Conservation (phyloP, 2,888 invertebrate species). For the Bursaphelenchus okinawaensis region DNA sequence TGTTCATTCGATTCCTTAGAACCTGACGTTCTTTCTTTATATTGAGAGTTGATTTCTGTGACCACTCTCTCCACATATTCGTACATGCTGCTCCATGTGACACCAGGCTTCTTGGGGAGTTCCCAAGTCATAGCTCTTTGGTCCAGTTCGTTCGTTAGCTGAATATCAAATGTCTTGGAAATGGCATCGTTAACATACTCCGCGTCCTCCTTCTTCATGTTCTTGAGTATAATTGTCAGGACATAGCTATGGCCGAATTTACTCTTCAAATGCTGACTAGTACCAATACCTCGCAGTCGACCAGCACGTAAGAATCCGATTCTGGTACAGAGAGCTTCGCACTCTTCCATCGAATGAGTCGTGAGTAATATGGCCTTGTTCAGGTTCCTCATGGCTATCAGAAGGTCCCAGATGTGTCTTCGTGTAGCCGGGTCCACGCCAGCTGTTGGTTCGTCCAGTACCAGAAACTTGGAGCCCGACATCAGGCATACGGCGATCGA, state of each 20-base stretch:
- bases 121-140: neutral
- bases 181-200: neutral
- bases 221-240: slow-evolving; percentile 7
- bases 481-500: slow-evolving; percentile 24
- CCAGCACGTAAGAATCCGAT: slow-evolving; percentile 28
- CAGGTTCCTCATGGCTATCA: slow-evolving; percentile 19
- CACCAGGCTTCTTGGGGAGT: neutral
- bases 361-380: slow-evolving; percentile 37
- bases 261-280: slow-evolving; percentile 28
- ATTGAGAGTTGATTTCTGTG: too few relatives aligned
- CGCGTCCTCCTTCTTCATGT: neutral
- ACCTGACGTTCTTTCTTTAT: too few relatives aligned
- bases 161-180: neutral
- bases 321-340: slow-evolving; percentile 30
- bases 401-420: slow-evolving; percentile 21
- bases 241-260: neutral
- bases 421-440: slow-evolving; percentile 26
- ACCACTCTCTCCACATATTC: neutral
- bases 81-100: neutral
- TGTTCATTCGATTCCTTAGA: too few relatives aligned
- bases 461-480: slow-evolving; percentile 15
- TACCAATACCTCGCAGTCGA: slow-evolving; percentile 25
- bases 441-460: slow-evolving; percentile 27
- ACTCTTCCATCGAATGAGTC: slow-evolving; percentile 41
- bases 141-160: neutral